A percentile compares a stretch with the other conserved stretches of the same genome.
Evolutionary conservation across 2,113 vertebrate species (phyloP).

Genomic region (Antigone vipio): DNA sequence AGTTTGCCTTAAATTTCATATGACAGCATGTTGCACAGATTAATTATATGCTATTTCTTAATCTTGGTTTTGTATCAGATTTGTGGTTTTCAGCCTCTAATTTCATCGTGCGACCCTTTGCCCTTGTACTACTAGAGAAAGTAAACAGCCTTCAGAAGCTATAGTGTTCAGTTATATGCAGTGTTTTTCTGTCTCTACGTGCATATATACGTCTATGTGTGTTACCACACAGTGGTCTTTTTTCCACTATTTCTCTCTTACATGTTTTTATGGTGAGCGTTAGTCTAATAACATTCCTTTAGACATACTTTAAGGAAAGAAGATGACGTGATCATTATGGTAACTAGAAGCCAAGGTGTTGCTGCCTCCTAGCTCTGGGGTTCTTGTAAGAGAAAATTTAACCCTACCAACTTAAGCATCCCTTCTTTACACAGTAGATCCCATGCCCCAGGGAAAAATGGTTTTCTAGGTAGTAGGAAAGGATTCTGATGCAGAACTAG

Average conservation of each 20-base stretch:
- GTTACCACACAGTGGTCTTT: not conserved
- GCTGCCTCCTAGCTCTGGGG: not conserved
- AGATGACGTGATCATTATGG: fast-evolving
- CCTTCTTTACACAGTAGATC: not conserved
- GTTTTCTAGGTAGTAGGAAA: not conserved
- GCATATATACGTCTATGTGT: not conserved
- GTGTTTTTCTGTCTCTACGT: not conserved
- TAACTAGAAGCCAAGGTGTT: not conserved
- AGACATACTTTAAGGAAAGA: not conserved
- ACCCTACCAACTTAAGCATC: not conserved
- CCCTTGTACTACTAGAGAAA: not conserved
- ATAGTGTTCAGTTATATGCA: not conserved
- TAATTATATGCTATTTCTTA: not conserved
- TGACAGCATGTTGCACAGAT: not conserved
- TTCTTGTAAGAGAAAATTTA: not conserved
- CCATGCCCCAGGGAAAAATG: not conserved
- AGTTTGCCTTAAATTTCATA: not conserved
- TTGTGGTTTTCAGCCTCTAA: not conserved
- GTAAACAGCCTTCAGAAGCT: not conserved
- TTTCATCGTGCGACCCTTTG: not conserved
- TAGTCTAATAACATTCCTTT: not conserved
- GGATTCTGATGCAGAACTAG: not conserved
- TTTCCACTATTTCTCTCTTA: not conserved
- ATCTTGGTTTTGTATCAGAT: not conserved
- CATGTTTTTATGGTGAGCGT: not conserved